Percentiles rank a stretch among this genome's conserved stretches.
Evolutionary conservation across 2,888 invertebrate species (phyloP).

Genomic region (Hartigia nigra): DNA sequence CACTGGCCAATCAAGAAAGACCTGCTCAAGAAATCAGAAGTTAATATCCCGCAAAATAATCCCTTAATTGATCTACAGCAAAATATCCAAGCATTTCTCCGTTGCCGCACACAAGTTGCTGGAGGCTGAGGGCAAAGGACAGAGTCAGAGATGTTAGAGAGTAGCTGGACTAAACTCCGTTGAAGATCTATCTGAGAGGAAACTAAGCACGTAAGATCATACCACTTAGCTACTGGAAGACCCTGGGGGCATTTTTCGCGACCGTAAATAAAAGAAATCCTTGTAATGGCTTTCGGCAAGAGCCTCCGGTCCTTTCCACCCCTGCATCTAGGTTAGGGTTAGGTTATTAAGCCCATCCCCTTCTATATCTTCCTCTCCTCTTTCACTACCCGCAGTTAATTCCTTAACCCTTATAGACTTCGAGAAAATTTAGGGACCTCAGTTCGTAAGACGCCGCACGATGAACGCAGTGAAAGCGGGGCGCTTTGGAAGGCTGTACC

Average conservation of each 20-base stretch:
- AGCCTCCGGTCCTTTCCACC: constrained; percentile 37
- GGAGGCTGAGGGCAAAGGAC: constrained; percentile 5
- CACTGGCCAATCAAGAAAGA: background rate
- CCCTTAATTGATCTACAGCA: constrained; percentile 63
- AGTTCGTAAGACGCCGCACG: constrained; percentile 31
- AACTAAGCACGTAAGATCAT: constrained; percentile 53
- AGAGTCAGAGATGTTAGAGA: constrained; percentile 27
- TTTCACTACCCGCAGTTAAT: constrained; percentile 47
- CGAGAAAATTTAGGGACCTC: constrained; percentile 58
- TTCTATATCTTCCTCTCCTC: constrained; percentile 17
- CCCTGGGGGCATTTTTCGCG: constrained; percentile 44
- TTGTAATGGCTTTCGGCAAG: constrained; percentile 62
- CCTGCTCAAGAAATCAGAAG: background rate
- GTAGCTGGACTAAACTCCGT: constrained; percentile 39
- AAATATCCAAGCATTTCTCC: constrained; percentile 39
- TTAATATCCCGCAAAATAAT: background rate
- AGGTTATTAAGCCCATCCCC: constrained; percentile 45
- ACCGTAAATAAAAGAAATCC: constrained; percentile 65
- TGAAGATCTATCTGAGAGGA: constrained; percentile 51
- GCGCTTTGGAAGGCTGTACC: constrained; percentile 12
- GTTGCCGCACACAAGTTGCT: background rate
- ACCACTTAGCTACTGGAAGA: constrained; percentile 46
- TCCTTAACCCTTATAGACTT: constrained; percentile 64
- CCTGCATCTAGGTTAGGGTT: constrained; percentile 29
- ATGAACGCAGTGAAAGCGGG: background rate